Evolutionary conservation across 2,888 invertebrate species (phyloP), one percentile per base, ranked within the genome.

Genomic region (Rhamphomyia laevipes): DNA sequence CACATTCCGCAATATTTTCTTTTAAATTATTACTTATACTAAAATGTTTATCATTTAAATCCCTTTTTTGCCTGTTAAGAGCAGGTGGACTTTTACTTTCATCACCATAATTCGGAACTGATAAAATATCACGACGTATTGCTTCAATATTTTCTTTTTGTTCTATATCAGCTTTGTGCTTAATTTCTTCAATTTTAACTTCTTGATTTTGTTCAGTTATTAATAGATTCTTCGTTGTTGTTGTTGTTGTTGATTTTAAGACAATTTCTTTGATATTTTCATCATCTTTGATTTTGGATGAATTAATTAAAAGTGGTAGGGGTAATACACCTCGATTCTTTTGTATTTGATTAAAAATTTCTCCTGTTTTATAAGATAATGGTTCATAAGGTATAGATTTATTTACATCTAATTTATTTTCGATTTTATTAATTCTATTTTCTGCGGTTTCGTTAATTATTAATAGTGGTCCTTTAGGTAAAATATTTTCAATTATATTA

Each of bases 321-420:
- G 69, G 69, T 11, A 67, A 51, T 23, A 67, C 64, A 12, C 60
- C 53, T 45, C 62, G 59, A 49, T 61, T 60, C 6, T 60, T 46
- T 48, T 41, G 18, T 11, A 46, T 47, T 41, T 51, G 43, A 42
- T 52, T 55, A 17, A 56, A 51, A 15, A 58, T 44, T 48, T 67
- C 67, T 0, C 65, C 67, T 0, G 62, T 59, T 55, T 66, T 65
- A 49, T 67, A 64, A 2, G 69, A 67, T 15, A 65, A 55, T 2
- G 67, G 65, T 48, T 68, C 68, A 43, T 59, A 64, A n/a, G 61
- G 62, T 4, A 27, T 4, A 5, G 23, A 7, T 27, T 27, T 27
- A 27, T 27, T 27, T 2, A 2, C 23, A 7, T 27, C 9, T 27
- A 9, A 27, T 27, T 27, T 27, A 27, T 52, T 51, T 35, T 46